These are phyloP conservation scores for Corythoichthys intestinalis DNA, from an alignment of 2,113 vertebrate genomes.

Conservation along the genomic window DNA sequence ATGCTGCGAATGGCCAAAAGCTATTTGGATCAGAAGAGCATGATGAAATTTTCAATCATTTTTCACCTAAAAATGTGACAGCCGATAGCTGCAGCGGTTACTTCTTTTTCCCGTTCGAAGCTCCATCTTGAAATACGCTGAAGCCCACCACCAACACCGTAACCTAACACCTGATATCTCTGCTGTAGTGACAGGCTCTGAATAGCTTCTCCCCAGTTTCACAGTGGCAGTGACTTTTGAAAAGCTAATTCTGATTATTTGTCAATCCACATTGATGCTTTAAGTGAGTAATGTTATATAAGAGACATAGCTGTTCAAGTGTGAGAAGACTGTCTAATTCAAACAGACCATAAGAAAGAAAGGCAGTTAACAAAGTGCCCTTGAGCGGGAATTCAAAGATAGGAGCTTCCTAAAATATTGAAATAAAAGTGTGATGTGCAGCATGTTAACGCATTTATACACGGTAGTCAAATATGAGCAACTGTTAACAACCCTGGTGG, in stretches of 20 bases:
- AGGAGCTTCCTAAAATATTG: slow-evolving; percentile 12
- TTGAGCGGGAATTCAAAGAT: slow-evolving; percentile 21
- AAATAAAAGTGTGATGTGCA: slow-evolving; percentile 10
- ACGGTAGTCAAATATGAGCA: slow-evolving; percentile 6
- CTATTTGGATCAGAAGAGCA: slow-evolving; percentile 4
- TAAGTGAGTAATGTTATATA: slow-evolving; percentile 28
- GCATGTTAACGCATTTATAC: slow-evolving; percentile 7
- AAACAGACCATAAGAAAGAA: slow-evolving; percentile 32
- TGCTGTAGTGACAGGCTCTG: slow-evolving; percentile 40
- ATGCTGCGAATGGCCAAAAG: slow-evolving; percentile 1
- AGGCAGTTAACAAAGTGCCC: slow-evolving; percentile 30
- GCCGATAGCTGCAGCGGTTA: slow-evolving; percentile 31
- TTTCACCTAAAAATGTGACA: slow-evolving; percentile 21
- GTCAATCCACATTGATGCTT: slow-evolving; percentile 44
- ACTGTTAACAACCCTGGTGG: not conserved
- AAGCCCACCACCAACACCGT: slow-evolving; percentile 30
- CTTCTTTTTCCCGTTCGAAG: slow-evolving; percentile 45
- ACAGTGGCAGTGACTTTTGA: slow-evolving; percentile 31
- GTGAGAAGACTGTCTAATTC: slow-evolving; percentile 35
- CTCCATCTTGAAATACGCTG: slow-evolving; percentile 36
- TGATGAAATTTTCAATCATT: slow-evolving; percentile 29
- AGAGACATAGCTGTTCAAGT: slow-evolving; percentile 17
- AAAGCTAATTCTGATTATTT: slow-evolving; percentile 29
- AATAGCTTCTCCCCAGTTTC: slow-evolving; percentile 53
- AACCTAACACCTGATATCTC: slow-evolving; percentile 27